phyloP scores from a whole-genome alignment of 1,140 invertebrate genomes.

The Dreissena rostriformis region DNA sequence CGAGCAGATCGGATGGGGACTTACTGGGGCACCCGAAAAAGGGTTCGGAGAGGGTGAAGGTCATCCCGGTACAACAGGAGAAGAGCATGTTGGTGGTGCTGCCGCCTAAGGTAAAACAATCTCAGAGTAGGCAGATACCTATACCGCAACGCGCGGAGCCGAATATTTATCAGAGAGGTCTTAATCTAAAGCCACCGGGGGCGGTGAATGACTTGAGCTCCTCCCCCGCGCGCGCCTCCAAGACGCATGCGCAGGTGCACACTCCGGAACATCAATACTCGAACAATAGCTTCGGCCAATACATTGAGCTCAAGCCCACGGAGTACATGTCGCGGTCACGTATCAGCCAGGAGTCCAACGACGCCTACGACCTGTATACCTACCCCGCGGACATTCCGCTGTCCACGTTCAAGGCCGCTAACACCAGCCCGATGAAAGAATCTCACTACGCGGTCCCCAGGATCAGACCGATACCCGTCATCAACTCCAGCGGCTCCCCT shows the following conservation, averaged over 20 bases:
- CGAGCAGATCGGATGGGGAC: conserved; percentile 53
- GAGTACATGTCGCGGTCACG: conserved; percentile 11
- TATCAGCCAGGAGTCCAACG: conserved; percentile 44
- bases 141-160: conserved; percentile 42
- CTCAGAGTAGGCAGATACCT: conserved; percentile 24
- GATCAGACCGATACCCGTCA: conserved; percentile 49
- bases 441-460: conserved; percentile 13
- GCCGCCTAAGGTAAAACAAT: conserved; percentile 11
- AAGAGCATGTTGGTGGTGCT: neutral
- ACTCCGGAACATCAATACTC: conserved; percentile 39
- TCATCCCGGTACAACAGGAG: conserved; percentile 19
- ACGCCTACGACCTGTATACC: conserved; percentile 52
- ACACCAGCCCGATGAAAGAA: conserved; percentile 45
- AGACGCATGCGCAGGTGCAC: conserved; percentile 27
- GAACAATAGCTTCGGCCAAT: conserved; percentile 34
- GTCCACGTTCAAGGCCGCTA: conserved; percentile 45
- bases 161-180: conserved; percentile 47
- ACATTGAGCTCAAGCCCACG: conserved; percentile 20
- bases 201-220: conserved; percentile 47
- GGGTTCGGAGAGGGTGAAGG: conserved; percentile 38
- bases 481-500: conserved; percentile 44
- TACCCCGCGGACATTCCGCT: conserved; percentile 51
- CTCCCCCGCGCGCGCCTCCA: conserved; percentile 26
- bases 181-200: conserved; percentile 1
- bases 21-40: conserved; percentile 39